Conservation (phyloP, 2,113 vertebrate species). For the Phylloscopus trochilus region DNA sequence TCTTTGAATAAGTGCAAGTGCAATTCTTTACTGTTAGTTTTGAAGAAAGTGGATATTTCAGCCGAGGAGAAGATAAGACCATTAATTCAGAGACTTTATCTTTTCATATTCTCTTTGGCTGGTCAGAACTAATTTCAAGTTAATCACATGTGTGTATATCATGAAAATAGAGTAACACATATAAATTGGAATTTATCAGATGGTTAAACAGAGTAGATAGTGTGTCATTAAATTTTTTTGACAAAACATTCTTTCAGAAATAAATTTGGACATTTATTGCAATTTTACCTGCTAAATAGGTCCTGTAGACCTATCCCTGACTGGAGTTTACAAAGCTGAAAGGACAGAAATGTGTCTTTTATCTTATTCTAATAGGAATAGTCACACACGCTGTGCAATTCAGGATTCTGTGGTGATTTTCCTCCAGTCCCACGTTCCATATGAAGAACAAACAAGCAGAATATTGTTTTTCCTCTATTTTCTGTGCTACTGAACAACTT, state of each 20-base stretch:
- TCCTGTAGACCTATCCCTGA: not conserved
- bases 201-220: not conserved
- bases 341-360: not conserved
- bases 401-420: not conserved
- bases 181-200: not conserved
- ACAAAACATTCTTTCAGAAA: not conserved
- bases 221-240: not conserved
- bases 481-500: not conserved
- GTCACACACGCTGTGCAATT: not conserved
- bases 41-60: not conserved
- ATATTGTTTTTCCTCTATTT: not conserved
- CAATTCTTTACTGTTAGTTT: not conserved
- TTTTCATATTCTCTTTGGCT: not conserved
- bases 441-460: not conserved
- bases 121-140: not conserved
- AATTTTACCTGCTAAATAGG: not conserved
- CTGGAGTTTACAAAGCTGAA: not conserved
- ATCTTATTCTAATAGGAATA: not conserved
- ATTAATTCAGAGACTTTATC: not conserved
- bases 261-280: not conserved
- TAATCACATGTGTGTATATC: not conserved
- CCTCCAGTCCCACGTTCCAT: not conserved
- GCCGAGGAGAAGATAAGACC: not conserved
- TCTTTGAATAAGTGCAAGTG: not conserved
- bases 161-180: not conserved